Evolutionary conservation across 2,888 invertebrate genomes (phyloP), one percentile per base, ranked within the genome.

Genomic region (Lithosia quadra): DNA sequence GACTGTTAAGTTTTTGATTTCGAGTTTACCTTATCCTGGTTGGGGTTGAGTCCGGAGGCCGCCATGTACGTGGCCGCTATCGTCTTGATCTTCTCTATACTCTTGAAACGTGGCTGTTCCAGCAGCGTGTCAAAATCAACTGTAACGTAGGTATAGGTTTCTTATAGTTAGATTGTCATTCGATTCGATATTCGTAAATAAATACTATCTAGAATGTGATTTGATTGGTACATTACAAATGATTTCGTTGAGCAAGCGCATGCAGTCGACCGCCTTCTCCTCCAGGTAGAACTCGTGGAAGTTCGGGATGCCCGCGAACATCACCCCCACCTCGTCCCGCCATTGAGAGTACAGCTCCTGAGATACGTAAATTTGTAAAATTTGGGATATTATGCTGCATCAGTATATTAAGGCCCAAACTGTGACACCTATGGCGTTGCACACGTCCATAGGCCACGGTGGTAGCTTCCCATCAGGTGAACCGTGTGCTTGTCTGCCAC

Each of bases 201-300:
- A 28, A 28, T 28, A 28, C 5, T 28, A 4, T 28, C 28, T 28
- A 28, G 28, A 28, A 28, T n/a, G 13, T 24, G 62, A 33, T 21
- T 62, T 36, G 80, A 75, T 84, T 83, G 89, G 88, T 90, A 90
- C 89, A 89, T 96, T 96, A 97, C 99, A 99, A 86, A 99, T 99
- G 85, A 99, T 99, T 95, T 99, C 99, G 95, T 99, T 99, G 70
- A 99, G 96, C 79, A 99, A 96, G 68, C 99, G 96, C 88, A 99
- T 98, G 94, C 99, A 99, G 89, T 99, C 99, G 87, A 99, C 98
- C 22, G 99, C 99, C 90, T 99, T 99, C 95, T 99, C 99, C 92
- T 99, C 99, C 0, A 99, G 98, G 95, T 99, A 99, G 93, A 99
- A 99, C 92, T 99, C 99, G 75, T 98, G 98, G 92, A 99, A 99